Conservation (phyloP, 2,113 vertebrate species). For the Potamarius usumacintae region DNA sequence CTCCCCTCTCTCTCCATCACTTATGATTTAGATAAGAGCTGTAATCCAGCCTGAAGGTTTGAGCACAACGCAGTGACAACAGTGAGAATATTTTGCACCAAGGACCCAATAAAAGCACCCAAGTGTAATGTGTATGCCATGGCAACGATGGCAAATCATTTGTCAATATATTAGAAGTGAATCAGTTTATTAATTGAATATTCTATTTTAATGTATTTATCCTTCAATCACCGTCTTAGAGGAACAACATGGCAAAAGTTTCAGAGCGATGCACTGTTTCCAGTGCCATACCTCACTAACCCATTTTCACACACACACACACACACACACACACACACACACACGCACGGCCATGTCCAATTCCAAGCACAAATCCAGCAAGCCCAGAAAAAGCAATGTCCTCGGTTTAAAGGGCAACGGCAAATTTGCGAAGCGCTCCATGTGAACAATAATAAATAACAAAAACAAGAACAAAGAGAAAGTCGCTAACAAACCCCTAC, state of each 20-base stretch:
- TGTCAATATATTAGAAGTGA: neutral
- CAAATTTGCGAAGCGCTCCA: neutral
- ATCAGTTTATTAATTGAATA: neutral
- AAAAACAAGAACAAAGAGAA: conserved; percentile 20
- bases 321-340: neutral
- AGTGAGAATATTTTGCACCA: neutral
- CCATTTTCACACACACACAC: neutral
- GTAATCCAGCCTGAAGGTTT: neutral
- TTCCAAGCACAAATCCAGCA: neutral
- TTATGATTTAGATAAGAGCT: neutral
- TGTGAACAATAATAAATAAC: conserved; percentile 26
- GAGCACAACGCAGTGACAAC: neutral
- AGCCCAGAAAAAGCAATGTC: conserved; percentile 13
- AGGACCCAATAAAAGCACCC: neutral
- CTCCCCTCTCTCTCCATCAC: neutral
- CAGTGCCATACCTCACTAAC: neutral
- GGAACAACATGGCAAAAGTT: neutral
- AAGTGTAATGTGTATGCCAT: neutral
- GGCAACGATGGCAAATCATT: neutral
- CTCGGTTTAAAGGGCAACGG: conserved; percentile 25
- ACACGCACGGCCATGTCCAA: neutral
- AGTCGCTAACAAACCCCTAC: conserved; percentile 23
- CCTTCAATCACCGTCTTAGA: neutral
- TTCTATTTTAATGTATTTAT: neutral
- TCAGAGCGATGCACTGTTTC: neutral